phyloP scores from a whole-genome alignment of 2,113 vertebrate genomes.

The Glaucomys volans region DNA sequence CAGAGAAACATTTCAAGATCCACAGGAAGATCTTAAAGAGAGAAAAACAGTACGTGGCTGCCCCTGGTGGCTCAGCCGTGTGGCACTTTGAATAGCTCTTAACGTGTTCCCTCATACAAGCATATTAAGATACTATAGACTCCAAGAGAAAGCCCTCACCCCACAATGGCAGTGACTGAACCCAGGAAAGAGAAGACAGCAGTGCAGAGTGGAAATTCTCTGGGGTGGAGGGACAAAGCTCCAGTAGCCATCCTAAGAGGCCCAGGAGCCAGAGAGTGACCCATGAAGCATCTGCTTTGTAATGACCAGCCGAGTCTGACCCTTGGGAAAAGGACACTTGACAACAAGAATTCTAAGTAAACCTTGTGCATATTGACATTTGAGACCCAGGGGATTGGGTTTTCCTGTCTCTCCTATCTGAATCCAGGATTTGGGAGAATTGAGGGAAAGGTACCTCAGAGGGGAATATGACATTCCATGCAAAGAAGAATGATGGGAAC shows the following conservation, averaged over 20 bases:
- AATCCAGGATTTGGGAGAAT: not conserved
- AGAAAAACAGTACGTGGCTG: too few relatives aligned
- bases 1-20: not conserved
- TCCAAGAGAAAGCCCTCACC: not conserved
- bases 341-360: not conserved
- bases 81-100: not conserved
- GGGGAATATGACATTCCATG: not conserved
- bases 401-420: not conserved
- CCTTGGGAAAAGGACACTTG: not conserved
- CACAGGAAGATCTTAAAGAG: not conserved
- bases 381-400: not conserved
- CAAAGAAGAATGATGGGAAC: not conserved
- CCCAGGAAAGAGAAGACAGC: not conserved
- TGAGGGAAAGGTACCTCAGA: not conserved
- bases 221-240: not conserved
- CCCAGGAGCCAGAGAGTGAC: not conserved
- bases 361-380: not conserved
- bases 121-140: not conserved
- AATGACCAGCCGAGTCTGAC: not conserved
- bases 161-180: not conserved
- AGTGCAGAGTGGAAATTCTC: rapidly evolving
- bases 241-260: rapidly evolving
- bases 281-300: rapidly evolving
- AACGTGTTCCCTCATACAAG: rapidly evolving
- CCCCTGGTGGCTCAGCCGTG: rapidly evolving